Evolutionary conservation across 2,113 vertebrate genomes (phyloP).

Genomic region (Menura novaehollandiae): DNA sequence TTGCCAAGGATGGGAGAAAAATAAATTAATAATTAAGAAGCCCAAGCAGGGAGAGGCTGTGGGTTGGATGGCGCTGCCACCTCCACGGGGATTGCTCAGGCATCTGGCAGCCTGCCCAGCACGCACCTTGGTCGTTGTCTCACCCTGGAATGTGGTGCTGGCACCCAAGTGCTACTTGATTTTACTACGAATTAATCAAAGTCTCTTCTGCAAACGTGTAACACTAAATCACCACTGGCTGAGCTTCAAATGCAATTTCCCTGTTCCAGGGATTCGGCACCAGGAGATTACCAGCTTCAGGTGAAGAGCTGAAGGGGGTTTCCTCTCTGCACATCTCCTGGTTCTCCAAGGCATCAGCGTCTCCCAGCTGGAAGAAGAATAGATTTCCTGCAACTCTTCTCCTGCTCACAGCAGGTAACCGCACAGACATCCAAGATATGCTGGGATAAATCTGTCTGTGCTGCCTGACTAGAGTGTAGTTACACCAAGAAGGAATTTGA

Average conservation of each 20-base stretch:
- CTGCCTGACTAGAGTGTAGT: not conserved
- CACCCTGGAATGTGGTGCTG: constrained; percentile 53
- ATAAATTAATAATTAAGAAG: constrained; percentile 48
- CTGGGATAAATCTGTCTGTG: not conserved
- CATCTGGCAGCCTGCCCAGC: constrained; percentile 33
- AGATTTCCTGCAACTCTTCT: constrained; percentile 21
- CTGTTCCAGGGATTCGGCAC: not conserved
- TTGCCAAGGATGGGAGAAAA: constrained; percentile 61
- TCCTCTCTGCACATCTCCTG: constrained; percentile 1
- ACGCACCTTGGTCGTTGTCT: constrained; percentile 35
- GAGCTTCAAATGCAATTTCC: not conserved
- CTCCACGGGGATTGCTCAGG: constrained; percentile 49
- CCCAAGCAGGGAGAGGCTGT: constrained; percentile 48
- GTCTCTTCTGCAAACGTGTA: constrained; percentile 11
- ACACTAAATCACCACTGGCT: constrained; percentile 15
- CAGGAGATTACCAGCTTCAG: constrained; percentile 4
- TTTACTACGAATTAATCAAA: constrained; percentile 61
- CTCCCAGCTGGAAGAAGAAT: constrained; percentile 15
- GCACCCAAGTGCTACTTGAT: constrained; percentile 35
- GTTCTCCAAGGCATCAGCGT: not conserved
- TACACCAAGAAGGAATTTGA: not conserved
- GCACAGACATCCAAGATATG: not conserved
- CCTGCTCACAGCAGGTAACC: constrained; percentile 18
- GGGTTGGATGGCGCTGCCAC: constrained; percentile 52
- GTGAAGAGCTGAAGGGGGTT: constrained; percentile 42